Percentiles rank a stretch among this genome's conserved stretches.
These are phyloP conservation scores for Equus quagga DNA, from an alignment of 2,113 vertebrate species.

Conservation along the genomic window DNA sequence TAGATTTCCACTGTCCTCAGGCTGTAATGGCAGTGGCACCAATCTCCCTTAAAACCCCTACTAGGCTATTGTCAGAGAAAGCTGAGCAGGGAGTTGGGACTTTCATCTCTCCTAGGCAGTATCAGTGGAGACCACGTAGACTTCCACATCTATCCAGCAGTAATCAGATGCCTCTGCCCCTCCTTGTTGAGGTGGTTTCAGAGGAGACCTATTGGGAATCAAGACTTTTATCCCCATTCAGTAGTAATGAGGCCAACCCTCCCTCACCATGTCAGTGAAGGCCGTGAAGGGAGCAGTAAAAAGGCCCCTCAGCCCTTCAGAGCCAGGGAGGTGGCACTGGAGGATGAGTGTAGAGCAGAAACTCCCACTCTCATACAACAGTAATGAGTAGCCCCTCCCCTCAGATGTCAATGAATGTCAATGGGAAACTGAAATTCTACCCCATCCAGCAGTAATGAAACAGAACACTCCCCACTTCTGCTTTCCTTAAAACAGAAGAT, in stretches of 20 bases:
- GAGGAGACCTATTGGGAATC: not conserved
- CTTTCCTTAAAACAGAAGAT: not conserved
- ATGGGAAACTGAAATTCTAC: not conserved
- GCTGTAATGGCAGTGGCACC: not conserved
- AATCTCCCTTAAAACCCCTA: not conserved
- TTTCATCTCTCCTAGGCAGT: not conserved
- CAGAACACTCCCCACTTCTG: not conserved
- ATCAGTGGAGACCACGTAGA: not conserved
- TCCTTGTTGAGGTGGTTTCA: not conserved
- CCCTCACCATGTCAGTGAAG: not conserved
- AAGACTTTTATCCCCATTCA: not conserved
- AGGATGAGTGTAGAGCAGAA: not conserved
- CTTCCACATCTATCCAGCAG: not conserved
- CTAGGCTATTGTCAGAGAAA: not conserved
- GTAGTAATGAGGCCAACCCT: not conserved
- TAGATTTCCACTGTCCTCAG: not conserved
- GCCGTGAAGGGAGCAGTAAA: not conserved
- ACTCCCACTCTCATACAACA: not conserved
- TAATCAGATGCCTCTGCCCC: not conserved
- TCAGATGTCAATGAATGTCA: not conserved
- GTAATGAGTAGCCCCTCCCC: not conserved
- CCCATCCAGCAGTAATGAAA: not conserved
- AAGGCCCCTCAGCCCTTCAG: not conserved
- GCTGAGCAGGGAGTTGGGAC: not conserved
- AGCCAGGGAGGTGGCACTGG: not conserved